phyloP scores from a whole-genome alignment of 2,888 invertebrate genomes.

The Stenoptilia bipunctidactyla region DNA sequence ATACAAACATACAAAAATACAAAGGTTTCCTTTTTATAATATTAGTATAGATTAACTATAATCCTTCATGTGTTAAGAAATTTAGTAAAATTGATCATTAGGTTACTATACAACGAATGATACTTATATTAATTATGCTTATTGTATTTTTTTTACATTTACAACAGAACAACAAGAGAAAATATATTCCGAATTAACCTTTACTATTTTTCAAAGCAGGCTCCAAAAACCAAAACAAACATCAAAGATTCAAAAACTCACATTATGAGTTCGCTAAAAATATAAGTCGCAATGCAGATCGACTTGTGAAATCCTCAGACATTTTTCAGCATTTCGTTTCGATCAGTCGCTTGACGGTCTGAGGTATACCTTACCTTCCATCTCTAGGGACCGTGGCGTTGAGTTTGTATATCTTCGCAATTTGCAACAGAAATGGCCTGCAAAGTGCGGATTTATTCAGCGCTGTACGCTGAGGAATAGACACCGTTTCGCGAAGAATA shows the following conservation, averaged over 20 bases:
- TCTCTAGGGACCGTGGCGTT: neutral
- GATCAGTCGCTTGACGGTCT: neutral
- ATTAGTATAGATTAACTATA: no score
- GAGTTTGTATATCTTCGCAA: neutral
- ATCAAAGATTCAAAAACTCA: neutral
- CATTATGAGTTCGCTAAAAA: neutral
- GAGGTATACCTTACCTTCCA: neutral
- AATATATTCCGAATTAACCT: no score
- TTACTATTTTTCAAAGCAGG: no score
- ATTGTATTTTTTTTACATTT: no score
- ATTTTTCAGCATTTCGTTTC: constrained; percentile 1
- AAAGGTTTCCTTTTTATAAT: no score
- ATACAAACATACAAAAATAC: no score
- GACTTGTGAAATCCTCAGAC: neutral
- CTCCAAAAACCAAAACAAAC: no score
- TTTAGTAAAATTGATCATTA: no score
- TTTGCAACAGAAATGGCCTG: neutral
- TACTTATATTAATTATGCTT: no score
- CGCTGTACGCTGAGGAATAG: neutral
- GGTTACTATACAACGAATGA: no score
- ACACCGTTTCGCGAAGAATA: neutral
- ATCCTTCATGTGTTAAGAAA: no score
- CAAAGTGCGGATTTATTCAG: neutral
- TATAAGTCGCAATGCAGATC: constrained; percentile 1
- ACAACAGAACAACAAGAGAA: no score